Percentiles rank a stretch among this genome's conserved stretches.
phyloP scores from a whole-genome alignment of 92 coral and sea anemone species.

The Meandrina meandrites region DNA sequence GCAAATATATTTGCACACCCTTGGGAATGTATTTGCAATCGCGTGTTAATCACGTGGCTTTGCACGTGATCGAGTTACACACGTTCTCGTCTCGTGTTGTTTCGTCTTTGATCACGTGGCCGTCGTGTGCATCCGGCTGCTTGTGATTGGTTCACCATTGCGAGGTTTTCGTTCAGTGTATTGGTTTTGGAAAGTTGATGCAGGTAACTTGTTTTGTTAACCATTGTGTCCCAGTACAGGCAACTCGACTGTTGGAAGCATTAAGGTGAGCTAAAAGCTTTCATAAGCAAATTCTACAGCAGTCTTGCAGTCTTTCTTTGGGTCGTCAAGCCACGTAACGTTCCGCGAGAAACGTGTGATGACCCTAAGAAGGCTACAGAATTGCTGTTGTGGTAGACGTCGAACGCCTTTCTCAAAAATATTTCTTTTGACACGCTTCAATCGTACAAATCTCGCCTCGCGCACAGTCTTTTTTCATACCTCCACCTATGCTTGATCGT shows the following conservation, averaged over 20 bases:
- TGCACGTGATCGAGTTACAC: no score
- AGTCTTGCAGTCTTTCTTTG: neutral
- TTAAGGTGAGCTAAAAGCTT: conserved; percentile 35
- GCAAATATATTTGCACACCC: neutral
- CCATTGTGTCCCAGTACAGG: conserved; percentile 59
- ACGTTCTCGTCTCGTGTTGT: neutral
- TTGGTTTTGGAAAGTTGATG: conserved; percentile 26
- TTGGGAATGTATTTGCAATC: neutral
- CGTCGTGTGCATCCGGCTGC: neutral
- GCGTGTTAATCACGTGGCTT: neutral
- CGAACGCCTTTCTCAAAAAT: neutral
- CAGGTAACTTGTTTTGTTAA: conserved; percentile 52
- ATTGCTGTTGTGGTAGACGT: neutral
- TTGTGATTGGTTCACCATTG: conserved; percentile 17
- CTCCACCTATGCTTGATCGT: no score
- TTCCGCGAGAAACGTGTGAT: neutral
- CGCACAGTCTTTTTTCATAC: neutral
- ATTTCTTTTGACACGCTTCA: neutral
- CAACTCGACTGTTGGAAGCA: neutral
- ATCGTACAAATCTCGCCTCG: neutral
- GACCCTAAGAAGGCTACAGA: neutral
- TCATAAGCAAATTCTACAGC: no score
- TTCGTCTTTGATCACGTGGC: neutral
- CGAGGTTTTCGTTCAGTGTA: neutral
- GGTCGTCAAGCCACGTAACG: neutral